Evolutionary conservation across 2,888 invertebrate species (phyloP).

Genomic region (Drosophila macrothrix): DNA sequence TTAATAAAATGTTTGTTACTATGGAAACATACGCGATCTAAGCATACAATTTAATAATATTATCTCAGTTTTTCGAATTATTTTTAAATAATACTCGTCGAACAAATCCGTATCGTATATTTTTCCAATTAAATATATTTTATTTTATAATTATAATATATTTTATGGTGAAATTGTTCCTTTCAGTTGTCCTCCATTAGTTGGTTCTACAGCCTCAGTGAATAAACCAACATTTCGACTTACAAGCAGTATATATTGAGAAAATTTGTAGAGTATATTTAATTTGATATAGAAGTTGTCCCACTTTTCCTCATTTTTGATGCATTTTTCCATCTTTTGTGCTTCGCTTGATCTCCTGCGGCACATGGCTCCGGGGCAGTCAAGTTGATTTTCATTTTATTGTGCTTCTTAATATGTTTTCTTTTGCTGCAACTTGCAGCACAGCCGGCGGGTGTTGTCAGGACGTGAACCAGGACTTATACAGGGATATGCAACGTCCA

Average conservation of each 20-base stretch:
- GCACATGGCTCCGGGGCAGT: slow-evolving; percentile 18
- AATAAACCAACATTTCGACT: neutral
- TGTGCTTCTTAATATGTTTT: slow-evolving; percentile 68
- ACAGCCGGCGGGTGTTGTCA: slow-evolving; percentile 12
- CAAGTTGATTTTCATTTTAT: slow-evolving; percentile 68
- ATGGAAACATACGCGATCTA: neutral
- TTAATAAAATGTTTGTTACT: fast-evolving
- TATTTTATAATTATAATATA: neutral
- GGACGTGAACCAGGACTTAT: slow-evolving; percentile 58
- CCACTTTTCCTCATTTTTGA: neutral
- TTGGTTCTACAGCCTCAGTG: neutral
- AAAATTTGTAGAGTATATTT: slow-evolving; percentile 4
- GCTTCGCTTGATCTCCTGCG: slow-evolving; percentile 17
- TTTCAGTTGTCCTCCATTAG: neutral
- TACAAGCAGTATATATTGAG: no score
- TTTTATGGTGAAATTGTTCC: neutral
- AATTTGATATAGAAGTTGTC: neutral
- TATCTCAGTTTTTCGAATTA: neutral
- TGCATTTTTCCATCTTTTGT: slow-evolving; percentile 9
- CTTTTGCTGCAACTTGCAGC: slow-evolving; percentile 37
- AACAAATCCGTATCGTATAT: neutral
- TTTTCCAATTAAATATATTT: neutral
- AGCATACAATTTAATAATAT: neutral
- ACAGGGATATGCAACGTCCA: slow-evolving; percentile 67
- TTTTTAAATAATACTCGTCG: neutral